Evolutionary conservation across 2,113 vertebrate genomes (phyloP).

Genomic region (Gallinago jamesoni): DNA sequence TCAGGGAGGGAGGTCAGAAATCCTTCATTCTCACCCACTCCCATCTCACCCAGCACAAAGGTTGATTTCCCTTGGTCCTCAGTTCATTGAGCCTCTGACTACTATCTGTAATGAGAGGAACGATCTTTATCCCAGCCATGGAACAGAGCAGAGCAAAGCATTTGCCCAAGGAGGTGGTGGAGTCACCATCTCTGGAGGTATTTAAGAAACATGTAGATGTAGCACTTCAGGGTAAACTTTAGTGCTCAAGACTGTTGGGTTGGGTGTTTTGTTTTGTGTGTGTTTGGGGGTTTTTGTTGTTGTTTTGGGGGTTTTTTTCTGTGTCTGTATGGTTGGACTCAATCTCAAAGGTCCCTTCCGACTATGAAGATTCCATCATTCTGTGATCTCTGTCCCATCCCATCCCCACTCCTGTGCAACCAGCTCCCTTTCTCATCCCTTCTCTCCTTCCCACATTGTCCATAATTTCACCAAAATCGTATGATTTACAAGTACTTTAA

Average conservation of each 20-base stretch:
- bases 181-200: too few relatives aligned
- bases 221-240: too few relatives aligned
- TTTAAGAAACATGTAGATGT: too few relatives aligned
- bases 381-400: neutral
- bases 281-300: too few relatives aligned
- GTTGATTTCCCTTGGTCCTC: neutral
- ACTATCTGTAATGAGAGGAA: accelerated
- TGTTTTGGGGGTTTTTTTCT: too few relatives aligned
- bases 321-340: too few relatives aligned
- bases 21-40: neutral
- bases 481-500: neutral
- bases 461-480: neutral
- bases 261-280: too few relatives aligned
- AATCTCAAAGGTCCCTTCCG: too few relatives aligned
- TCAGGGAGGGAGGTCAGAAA: neutral
- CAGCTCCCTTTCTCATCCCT: neutral
- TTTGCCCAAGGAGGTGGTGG: too few relatives aligned
- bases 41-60: neutral
- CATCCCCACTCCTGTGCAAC: neutral
- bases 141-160: neutral
- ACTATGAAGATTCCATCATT: too few relatives aligned
- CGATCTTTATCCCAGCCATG: neutral
- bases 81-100: neutral
- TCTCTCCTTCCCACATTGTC: neutral
- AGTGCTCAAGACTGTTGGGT: too few relatives aligned